A percentile compares a stretch with the other conserved stretches of the same genome.
Evolutionary conservation across 2,888 invertebrate genomes (phyloP).

Genomic region (Tetranychus truncatus): DNA sequence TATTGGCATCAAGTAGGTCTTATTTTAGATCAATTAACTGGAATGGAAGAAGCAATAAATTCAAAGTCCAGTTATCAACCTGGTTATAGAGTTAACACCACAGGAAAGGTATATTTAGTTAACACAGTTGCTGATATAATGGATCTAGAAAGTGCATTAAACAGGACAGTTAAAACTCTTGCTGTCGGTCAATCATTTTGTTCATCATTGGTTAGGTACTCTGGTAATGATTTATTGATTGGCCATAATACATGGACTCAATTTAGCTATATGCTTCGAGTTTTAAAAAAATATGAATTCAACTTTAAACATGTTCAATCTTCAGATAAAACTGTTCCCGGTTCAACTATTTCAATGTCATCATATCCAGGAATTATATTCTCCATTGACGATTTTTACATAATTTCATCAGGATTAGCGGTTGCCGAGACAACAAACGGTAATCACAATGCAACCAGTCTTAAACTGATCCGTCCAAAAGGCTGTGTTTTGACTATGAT

Average conservation of each 20-base stretch:
- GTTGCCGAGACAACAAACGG: slow-evolving; percentile 58
- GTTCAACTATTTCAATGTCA: slow-evolving; percentile 1
- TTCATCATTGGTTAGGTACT: slow-evolving; percentile 47
- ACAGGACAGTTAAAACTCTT: slow-evolving; percentile 6
- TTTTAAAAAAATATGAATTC: slow-evolving; percentile 65
- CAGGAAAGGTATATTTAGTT: slow-evolving; percentile 18
- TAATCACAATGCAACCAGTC: slow-evolving; percentile 50
- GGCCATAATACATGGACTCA: slow-evolving; percentile 65
- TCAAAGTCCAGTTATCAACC: slow-evolving; percentile 40
- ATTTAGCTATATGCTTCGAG: slow-evolving; percentile 59
- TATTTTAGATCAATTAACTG: slow-evolving; percentile 56
- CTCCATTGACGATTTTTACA: slow-evolving; percentile 36
- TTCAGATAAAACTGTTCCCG: not conserved
- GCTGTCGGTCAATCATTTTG: slow-evolving; percentile 41
- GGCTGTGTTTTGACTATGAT: slow-evolving; percentile 51
- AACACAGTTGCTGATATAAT: not conserved
- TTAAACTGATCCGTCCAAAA: slow-evolving; percentile 47
- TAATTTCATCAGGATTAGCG: slow-evolving; percentile 34
- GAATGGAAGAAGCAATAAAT: slow-evolving; percentile 54
- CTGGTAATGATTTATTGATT: slow-evolving; percentile 46
- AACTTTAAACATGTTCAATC: slow-evolving; percentile 37
- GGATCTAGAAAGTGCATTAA: slow-evolving; percentile 8
- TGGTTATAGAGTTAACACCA: not conserved
- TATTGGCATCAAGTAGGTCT: slow-evolving; percentile 65
- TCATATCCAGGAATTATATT: slow-evolving; percentile 22